Base-by-base conservation (phyloP, 2,888 invertebrate genomes). In the Ditula angustiorana region DNA sequence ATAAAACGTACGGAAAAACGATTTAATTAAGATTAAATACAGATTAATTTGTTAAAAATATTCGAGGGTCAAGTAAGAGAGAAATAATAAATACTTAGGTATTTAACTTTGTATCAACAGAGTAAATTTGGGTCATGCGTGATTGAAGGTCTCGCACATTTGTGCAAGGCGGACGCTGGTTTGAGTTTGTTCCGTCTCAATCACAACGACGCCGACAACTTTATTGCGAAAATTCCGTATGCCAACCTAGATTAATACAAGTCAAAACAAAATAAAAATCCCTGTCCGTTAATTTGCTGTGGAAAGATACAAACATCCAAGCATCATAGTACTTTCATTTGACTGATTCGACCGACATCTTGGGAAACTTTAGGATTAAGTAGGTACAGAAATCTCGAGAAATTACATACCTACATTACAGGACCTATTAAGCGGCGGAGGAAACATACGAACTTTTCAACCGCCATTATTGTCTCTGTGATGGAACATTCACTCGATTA, bases 31-130 rank as follows among this genome's bases (percentile, higher is more conserved):
- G 26, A 30, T 44, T 41, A 56, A 57, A 23, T 19, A 3, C 7
- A 37, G 37, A 37, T 5, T 5, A 16, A 2, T 19, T 19, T 10
- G 8, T 41, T 7, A 41, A 41, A 19, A 19, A 19, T 10, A 52
- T 37, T 63, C 44, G 52, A 63, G 63, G 57, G 57, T 44, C 11
- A 57, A 63, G 63, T 63, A 63, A 63, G 30, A 63, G 63, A 19
- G 41, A 41, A 41, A 41, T 19, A 41, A 41, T 19, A 26, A 5
- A 26, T 26, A 26, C 26, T 26, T 26, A 41, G 19, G 8, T 41
- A 7, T 30, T 46, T 5, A 50, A 44, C 44, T 19, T 19, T 50
- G 35, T 41, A 41, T 1, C 30, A 46, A 10, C 28, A 16, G 24
- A 11, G 44, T 50, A 30, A 63, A 63, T 63, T 57, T 57, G 50